These are phyloP conservation scores for Pseudomugil gertrudae DNA, from an alignment of 2,797 vertebrate genomes.

Conservation along the genomic window DNA sequence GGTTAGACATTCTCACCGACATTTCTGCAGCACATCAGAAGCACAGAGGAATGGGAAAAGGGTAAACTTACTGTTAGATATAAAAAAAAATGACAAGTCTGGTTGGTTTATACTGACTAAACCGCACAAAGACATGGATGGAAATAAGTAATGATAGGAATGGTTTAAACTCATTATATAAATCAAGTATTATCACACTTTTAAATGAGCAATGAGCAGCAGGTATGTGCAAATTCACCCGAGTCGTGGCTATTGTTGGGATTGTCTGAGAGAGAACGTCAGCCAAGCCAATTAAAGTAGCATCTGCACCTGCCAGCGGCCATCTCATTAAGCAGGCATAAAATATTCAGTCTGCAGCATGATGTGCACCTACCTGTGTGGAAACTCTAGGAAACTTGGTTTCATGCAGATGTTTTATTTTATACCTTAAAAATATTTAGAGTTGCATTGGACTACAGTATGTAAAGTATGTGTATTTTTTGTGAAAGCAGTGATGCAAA, in stretches of 20 bases:
- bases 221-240: background rate
- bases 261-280: background rate
- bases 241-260: background rate
- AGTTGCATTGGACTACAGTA: background rate
- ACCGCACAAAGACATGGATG: background rate
- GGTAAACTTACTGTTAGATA: background rate
- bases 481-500: background rate
- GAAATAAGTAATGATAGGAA: background rate
- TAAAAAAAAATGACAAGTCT: background rate
- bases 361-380: background rate
- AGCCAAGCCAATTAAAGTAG: background rate
- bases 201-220: background rate
- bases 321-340: background rate
- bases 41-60: slow-evolving; percentile 6
- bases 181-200: background rate
- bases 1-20: slow-evolving; percentile 99
- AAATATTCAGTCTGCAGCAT: background rate
- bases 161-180: background rate
- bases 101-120: background rate
- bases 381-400: background rate
- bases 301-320: background rate
- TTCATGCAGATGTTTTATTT: background rate
- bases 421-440: background rate
- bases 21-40: slow-evolving; percentile 84
- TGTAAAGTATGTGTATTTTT: too few species aligned